phyloP scores from a whole-genome alignment of 2,888 invertebrate genomes.

The Epistrophe eligans region DNA sequence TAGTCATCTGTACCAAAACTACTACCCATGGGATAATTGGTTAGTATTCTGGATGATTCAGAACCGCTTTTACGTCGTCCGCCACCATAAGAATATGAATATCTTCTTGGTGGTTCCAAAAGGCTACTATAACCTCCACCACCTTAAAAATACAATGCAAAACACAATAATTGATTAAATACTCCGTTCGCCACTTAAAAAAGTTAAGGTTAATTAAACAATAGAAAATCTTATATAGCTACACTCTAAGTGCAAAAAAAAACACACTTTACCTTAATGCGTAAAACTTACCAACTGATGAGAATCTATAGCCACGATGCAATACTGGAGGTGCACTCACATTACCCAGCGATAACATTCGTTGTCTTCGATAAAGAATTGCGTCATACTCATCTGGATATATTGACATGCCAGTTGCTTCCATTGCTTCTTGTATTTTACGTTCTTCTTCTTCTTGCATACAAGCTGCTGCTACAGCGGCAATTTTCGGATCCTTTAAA shows the following conservation, averaged over 20 bases:
- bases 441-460: slow-evolving; percentile 90
- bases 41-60: slow-evolving; percentile 85
- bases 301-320: slow-evolving; percentile 85
- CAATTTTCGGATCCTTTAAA: slow-evolving; percentile 89
- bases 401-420: slow-evolving; percentile 86
- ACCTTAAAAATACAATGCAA: slow-evolving; percentile 77
- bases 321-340: slow-evolving; percentile 86
- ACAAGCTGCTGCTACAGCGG: slow-evolving; percentile 91
- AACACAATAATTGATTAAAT: no score
- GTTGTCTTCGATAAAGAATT: slow-evolving; percentile 85
- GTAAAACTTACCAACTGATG: slow-evolving; percentile 85
- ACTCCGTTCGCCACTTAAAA: no score
- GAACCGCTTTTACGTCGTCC: slow-evolving; percentile 87
- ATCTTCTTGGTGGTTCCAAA: slow-evolving; percentile 88
- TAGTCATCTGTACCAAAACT: slow-evolving; percentile 84
- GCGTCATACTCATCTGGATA: slow-evolving; percentile 84
- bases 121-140: slow-evolving; percentile 90
- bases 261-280: neutral
- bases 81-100: slow-evolving; percentile 84
- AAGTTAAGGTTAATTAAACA: no score
- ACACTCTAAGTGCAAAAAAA: no score
- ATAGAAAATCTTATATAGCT: no score
- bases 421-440: slow-evolving; percentile 89
- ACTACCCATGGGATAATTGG: slow-evolving; percentile 84
- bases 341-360: slow-evolving; percentile 88